Evolutionary conservation across 2,113 vertebrate genomes (phyloP).

Genomic region (Jacana jacana): DNA sequence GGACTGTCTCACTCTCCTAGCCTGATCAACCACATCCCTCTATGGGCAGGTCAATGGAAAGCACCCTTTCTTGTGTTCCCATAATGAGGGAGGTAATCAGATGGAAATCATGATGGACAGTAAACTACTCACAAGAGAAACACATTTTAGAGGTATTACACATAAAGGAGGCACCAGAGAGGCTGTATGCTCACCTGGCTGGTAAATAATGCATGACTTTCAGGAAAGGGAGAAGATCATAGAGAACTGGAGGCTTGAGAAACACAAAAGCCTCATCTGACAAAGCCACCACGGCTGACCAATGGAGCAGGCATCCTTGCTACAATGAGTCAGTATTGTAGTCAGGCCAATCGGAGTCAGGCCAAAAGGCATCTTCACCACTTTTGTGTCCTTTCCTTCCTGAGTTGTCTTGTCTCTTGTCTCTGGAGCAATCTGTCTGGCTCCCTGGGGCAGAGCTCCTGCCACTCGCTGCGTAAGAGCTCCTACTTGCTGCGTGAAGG

Average conservation of each 20-base stretch:
- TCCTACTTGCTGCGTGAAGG: background rate
- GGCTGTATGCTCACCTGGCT: background rate
- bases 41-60: background rate
- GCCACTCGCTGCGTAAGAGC: background rate
- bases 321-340: background rate
- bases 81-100: background rate
- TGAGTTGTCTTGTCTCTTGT: background rate
- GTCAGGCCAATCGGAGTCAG: background rate
- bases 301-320: background rate
- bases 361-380: background rate
- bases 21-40: background rate
- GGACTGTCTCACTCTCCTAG: background rate
- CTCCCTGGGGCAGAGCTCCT: background rate
- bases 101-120: background rate
- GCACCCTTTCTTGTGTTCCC: background rate
- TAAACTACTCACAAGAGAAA: background rate
- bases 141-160: background rate
- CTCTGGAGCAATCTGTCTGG: background rate
- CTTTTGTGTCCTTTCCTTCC: background rate
- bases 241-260: background rate
- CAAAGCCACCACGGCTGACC: background rate
- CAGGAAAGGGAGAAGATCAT: background rate
- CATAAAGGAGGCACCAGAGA: background rate
- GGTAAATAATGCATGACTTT: background rate
- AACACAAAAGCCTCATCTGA: background rate